Conservation (phyloP, 2,797 vertebrate species). For the Pempheris klunzingeri region DNA sequence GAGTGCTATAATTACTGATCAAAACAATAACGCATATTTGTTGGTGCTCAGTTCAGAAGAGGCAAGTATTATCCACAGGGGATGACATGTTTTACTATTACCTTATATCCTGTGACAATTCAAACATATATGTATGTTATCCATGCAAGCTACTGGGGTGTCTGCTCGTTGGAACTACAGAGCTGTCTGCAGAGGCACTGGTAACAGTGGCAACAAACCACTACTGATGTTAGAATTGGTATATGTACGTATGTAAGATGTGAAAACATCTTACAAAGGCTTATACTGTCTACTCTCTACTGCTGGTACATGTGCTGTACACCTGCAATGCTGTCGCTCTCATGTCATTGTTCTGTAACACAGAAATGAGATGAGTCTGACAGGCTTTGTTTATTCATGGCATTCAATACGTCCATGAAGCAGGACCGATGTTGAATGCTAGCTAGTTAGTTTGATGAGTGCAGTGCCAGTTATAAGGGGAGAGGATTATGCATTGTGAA, state of each 20-base stretch:
- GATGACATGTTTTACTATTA: conserved; percentile 1
- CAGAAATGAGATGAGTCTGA: conserved; percentile 60
- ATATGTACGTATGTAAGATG: conserved; percentile 21
- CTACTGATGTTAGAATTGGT: conserved; percentile 15
- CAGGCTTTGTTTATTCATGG: conserved; percentile 48
- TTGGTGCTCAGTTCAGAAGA: conserved; percentile 10
- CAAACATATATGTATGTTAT: neutral
- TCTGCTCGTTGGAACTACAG: conserved; percentile 19
- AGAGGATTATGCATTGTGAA: conserved; percentile 67
- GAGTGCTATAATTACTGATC: neutral
- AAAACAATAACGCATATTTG: conserved; percentile 2
- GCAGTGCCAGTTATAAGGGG: conserved; percentile 44
- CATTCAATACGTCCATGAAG: conserved; percentile 61
- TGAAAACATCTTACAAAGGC: conserved; percentile 21
- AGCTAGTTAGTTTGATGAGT: conserved; percentile 64
- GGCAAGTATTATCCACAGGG: neutral
- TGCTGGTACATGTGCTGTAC: conserved; percentile 55
- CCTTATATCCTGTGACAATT: neutral
- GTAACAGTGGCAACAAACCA: neutral
- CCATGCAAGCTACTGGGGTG: neutral
- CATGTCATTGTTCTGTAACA: conserved; percentile 54
- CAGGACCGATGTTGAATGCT: conserved; percentile 53
- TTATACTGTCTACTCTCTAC: conserved; percentile 20
- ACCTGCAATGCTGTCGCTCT: conserved; percentile 49
- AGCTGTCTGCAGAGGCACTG: neutral